Evolutionary conservation across 2,888 invertebrate species (phyloP), one percentile per base, ranked within the genome.

Genomic region (Drosophila borborema): DNA sequence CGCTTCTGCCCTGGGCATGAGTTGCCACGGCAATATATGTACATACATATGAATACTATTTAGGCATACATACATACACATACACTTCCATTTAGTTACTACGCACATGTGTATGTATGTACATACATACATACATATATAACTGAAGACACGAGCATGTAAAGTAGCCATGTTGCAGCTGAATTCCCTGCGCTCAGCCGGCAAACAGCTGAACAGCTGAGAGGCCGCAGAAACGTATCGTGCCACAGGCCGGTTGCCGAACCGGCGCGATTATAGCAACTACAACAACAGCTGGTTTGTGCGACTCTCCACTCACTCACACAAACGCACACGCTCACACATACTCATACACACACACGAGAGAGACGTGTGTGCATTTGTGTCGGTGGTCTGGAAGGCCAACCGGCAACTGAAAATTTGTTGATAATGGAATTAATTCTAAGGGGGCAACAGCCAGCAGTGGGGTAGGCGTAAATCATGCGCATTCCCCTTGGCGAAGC

Each of bases 261-360:
- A 61, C 77, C 73, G 70, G 63, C 66, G 45, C 64, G 45, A 76
- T 58, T 73, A 45, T 70, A 62, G 64, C 83, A 86, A 84, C 84
- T 86, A 85, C 84, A 85, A 85, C 84, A 85, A 85, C 84, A 85
- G 84, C 84, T 85, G 84, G 73, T 77, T 72, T 62, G 41, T 54
- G 58, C 63, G 51, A 36, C 75, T 75, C 67, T 61, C 67, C 62
- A 16, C 51, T 31, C 23, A 16, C 20, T 31, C 31, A 46, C 46
- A 20, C 20, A 31, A 2, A 6, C 14, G 12, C 20, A 10, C n/a
- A 31, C 23, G 34, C 45, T 46, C 34, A 45, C 43, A 6, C 23
- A 28, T 28, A 14, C 18, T 34, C 36, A 10, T 10, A 6, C 40
- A 41, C 16, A n/a, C 20, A 28, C 28, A 28, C 28, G 28, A 28